phyloP scores from a whole-genome alignment of 1,140 invertebrate genomes.

The Lasaia peninsularis region DNA sequence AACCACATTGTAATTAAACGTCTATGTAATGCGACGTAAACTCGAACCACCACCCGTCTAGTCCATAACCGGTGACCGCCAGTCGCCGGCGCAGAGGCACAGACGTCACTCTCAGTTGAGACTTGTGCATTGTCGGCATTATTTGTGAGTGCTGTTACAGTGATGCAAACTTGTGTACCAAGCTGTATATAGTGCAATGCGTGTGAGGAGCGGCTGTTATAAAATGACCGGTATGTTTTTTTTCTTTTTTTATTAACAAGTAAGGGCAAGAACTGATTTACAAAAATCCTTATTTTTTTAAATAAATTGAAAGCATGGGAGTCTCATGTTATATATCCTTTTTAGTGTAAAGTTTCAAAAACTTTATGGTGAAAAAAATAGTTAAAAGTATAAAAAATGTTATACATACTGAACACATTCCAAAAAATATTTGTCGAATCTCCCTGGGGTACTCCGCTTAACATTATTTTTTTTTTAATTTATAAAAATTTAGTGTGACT shows the following conservation, averaged over 20 bases:
- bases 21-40: constrained; percentile 14
- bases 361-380: too few species aligned
- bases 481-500: too few species aligned
- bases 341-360: too few species aligned
- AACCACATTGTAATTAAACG: constrained; percentile 15
- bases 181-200: constrained; percentile 40
- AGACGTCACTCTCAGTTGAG: constrained; percentile 36
- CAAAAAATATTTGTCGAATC: too few species aligned
- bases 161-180: constrained; percentile 51
- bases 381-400: too few species aligned
- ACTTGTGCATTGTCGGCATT: constrained; percentile 29
- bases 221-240: constrained; percentile 54
- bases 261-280: too few species aligned
- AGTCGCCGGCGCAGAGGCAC: constrained; percentile 24
- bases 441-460: too few species aligned
- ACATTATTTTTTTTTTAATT: too few species aligned
- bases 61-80: constrained; percentile 6
- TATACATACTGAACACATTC: too few species aligned
- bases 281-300: too few species aligned
- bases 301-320: too few species aligned
- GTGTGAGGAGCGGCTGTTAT: constrained; percentile 44
- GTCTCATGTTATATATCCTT: too few species aligned
- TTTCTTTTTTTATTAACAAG: constrained; percentile 10
- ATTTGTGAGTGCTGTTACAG: constrained; percentile 48
- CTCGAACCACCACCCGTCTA: constrained; percentile 24